Percentiles rank a stretch among this genome's conserved stretches.
Conservation (phyloP, 2,113 vertebrate species). For the Microtus montanus region DNA sequence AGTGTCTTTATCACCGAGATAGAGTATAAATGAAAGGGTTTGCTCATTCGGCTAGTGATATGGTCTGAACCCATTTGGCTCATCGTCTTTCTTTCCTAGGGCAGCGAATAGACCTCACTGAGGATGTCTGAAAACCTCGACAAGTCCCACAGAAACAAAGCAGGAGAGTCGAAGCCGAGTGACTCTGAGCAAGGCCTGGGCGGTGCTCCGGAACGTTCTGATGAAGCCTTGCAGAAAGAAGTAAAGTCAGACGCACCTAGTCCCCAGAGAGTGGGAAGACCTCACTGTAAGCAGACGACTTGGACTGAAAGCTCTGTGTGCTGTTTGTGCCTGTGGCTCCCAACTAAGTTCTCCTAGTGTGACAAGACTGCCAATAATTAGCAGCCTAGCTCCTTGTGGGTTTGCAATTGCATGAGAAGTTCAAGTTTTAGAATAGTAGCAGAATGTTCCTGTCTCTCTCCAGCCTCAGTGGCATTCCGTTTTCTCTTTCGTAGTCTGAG, state of each 20-base stretch:
- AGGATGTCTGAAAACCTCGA: constrained; percentile 92
- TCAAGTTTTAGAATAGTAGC: constrained; percentile 33
- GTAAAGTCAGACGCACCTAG: constrained; percentile 84
- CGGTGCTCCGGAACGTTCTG: constrained; percentile 76
- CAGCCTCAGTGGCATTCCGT: background rate
- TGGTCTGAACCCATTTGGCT: background rate
- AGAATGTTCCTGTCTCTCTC: background rate
- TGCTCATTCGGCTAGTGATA: background rate
- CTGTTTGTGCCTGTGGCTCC: background rate
- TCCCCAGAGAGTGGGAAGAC: constrained; percentile 82
- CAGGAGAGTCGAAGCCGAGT: constrained; percentile 79
- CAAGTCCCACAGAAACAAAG: constrained; percentile 81
- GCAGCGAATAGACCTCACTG: constrained; percentile 65
- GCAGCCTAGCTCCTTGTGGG: background rate
- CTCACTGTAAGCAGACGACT: constrained; percentile 87
- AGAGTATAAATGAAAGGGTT: constrained; percentile 41
- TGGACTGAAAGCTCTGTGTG: background rate
- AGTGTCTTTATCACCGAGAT: constrained; percentile 23
- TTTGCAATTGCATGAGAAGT: constrained; percentile 46
- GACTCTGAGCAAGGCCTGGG: constrained; percentile 79
- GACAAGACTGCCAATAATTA: constrained; percentile 11
- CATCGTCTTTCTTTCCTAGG: constrained; percentile 61
- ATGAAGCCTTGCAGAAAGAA: constrained; percentile 85
- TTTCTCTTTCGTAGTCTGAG: constrained; percentile 49
- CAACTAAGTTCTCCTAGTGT: background rate